Evolutionary conservation across 2,888 invertebrate genomes (phyloP), one percentile per base, ranked within the genome.

Genomic region (Gibbula magus): DNA sequence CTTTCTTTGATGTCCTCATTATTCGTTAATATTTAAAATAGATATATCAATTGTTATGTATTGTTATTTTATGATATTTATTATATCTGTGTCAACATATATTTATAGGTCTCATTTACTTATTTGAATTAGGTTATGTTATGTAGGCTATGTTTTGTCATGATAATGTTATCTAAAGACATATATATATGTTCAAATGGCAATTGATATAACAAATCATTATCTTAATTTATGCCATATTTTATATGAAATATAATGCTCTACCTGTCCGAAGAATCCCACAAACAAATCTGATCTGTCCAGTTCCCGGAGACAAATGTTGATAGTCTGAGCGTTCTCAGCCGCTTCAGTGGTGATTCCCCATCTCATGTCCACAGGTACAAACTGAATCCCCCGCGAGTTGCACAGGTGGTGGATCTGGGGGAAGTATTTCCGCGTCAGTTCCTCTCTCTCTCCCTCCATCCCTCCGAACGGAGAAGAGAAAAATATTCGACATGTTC

Each of bases 381-480:
- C 88, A 85, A 91, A 91, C 82, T 89, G 90, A 18, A 91, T 81
- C n/a, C 91, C 91, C 32, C 86, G 83, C 8, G 85, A 81, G 74
- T 85, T 87, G 84, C 91, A 91, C 16, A 89, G 81, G 79, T 90
- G 89, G 18, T 89, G 87, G 66, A 92, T 87, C 66, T 87, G 88
- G 7, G 92, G 92, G 77, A 90, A 91, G 81, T 92, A 92, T 75
- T 84, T 83, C 25, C 87, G 84, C 5, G 91, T 90, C n/a, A 93
- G 82, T 75, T 91, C 90, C 78, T 91, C 89, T 77, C 92, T 83
- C 74, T 93, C 90, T 16, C 91, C 92, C 39, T 92, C 91, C 89
- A 93, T 91, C 4, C 93, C 91, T 73, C 93, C 93, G 77, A 93
- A 92, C 8, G 93, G 92, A 4, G 92, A 92, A 0, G 92, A 92